Conservation (phyloP, 2,113 vertebrate species). For the Rhea pennata region DNA sequence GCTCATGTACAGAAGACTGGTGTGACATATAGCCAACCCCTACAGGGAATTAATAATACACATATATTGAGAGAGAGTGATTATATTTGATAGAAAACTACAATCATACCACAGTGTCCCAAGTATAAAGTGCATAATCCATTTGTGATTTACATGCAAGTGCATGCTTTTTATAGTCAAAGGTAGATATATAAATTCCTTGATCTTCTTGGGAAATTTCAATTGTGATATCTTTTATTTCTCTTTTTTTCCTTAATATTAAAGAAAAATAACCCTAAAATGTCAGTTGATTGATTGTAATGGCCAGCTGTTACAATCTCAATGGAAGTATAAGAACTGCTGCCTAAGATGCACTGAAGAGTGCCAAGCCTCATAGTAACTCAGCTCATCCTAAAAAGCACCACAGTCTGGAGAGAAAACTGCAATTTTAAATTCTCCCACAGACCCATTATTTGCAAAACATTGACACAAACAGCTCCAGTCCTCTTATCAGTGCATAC, state of each 20-base stretch:
- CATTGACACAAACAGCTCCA: constrained; percentile 77
- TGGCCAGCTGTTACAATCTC: constrained; percentile 77
- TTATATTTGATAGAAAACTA: not conserved
- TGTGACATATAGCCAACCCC: not conserved
- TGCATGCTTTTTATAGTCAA: not conserved
- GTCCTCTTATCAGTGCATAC: constrained; percentile 64
- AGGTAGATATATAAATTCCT: constrained; percentile 14
- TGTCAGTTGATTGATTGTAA: constrained; percentile 79
- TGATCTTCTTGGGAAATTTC: constrained; percentile 29
- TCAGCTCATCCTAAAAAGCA: constrained; percentile 77
- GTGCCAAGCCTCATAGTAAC: constrained; percentile 75
- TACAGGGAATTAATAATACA: not conserved
- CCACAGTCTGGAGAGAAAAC: constrained; percentile 74
- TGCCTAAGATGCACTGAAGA: constrained; percentile 77
- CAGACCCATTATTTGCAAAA: constrained; percentile 82
- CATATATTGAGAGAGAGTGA: not conserved
- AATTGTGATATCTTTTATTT: constrained; percentile 65
- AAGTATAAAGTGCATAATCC: not conserved
- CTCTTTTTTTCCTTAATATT: constrained; percentile 61
- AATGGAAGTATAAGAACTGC: constrained; percentile 72
- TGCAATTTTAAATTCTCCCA: constrained; percentile 78
- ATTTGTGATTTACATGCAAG: not conserved
- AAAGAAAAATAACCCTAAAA: constrained; percentile 73
- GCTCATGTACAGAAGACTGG: not conserved
- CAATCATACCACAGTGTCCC: not conserved